Evolutionary conservation across 1,140 invertebrate species (phyloP), one percentile per base, ranked within the genome.

Genomic region (Heliconius melpomene): DNA sequence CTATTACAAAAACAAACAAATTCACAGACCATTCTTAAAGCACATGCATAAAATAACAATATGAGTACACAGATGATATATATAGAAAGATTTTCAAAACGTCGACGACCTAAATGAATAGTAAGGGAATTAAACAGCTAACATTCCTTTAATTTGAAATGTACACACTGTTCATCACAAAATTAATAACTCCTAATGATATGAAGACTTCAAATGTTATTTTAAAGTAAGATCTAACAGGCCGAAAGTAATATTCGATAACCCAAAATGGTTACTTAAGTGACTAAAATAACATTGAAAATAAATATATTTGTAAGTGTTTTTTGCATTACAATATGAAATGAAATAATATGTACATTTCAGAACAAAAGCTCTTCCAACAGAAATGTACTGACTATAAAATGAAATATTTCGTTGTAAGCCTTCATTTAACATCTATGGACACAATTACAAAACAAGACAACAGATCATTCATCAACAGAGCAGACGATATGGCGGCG

Each of bases 381-480:
- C 5, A 8, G 11, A n/a, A 46, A 46, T 46, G 32, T 32, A 46
- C 40, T 46, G 13, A 54, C 18, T 54, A n/a, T n/a, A n/a, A 54
- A 20, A n/a, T 20, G 8, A n/a, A n/a, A 60, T 60, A 60, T 71
- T 71, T 71, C 7, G 36, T 16, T 70, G 23, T 71, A 18, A 71
- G 73, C 73, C 73, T 26, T 11, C 38, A 52, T n/a, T 71, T 13
- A 71, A 71, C 6, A 71, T 29, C 70, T 71, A 71, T 71, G 32
- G 18, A 71, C 5, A 46, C 40, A 46, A 46, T 13, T 46, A 46
- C 13, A 46, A 46, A 52, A 72, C 71, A 72, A 60, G 75, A 77
- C 75, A 46, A 77, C 75, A 77, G n/a, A 40, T 71, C 75, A 75
- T 40, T 38, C 54, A 75, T 46, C 40, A 46, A 46, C 40, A 46